These are phyloP conservation scores for Adelosebastes latens DNA, from an alignment of 2,797 vertebrate genomes.

Conservation along the genomic window DNA sequence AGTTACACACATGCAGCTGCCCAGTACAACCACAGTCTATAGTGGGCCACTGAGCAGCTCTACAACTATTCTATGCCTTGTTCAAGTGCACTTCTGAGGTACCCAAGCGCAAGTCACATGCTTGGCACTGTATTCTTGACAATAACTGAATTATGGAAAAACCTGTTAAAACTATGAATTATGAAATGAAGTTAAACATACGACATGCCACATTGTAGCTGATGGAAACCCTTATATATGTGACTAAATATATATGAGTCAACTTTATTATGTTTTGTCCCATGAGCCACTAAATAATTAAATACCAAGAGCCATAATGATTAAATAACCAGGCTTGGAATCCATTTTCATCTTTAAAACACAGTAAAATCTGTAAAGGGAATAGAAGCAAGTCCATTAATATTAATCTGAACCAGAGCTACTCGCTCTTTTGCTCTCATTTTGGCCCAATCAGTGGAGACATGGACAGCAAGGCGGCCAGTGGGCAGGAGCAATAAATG, in stretches of 20 bases:
- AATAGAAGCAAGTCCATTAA: conserved; percentile 58
- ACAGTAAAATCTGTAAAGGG: conserved; percentile 45
- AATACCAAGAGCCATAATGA: conserved; percentile 38
- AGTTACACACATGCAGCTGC: background rate
- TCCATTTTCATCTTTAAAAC: conserved; percentile 51
- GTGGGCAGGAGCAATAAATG: conserved; percentile 57
- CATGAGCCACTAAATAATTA: conserved; percentile 59
- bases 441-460: conserved; percentile 58
- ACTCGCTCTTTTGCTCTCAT: conserved; percentile 54
- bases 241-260: conserved; percentile 23
- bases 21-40: background rate
- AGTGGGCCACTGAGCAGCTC: background rate
- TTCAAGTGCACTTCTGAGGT: background rate
- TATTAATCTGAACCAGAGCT: conserved; percentile 67
- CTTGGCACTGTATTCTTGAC: background rate
- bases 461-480: conserved; percentile 31
- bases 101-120: background rate
- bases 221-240: conserved; percentile 13
- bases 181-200: conserved; percentile 39
- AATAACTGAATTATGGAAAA: conserved; percentile 34
- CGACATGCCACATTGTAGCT: conserved; percentile 8
- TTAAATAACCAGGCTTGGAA: conserved; percentile 45
- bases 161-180: conserved; percentile 41
- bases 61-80: background rate
- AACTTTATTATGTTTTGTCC: conserved; percentile 54